phyloP scores from a whole-genome alignment of 2,113 vertebrate species.

The Lethenteron camtschaticum region DNA sequence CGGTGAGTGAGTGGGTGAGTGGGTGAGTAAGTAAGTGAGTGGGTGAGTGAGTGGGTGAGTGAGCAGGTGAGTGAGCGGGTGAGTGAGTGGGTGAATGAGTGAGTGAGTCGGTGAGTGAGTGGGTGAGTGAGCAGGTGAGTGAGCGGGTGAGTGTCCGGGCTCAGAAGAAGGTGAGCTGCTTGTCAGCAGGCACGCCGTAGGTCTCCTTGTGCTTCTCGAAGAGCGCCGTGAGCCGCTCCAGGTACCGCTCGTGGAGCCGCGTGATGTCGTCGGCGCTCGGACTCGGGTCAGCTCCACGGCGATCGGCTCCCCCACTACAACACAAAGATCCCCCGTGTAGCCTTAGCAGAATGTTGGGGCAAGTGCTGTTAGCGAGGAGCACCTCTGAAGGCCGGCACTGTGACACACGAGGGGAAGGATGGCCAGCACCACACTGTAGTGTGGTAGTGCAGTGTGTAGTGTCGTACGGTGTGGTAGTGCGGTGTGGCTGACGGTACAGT shows the following conservation, averaged over 20 bases:
- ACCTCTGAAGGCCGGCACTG: no score
- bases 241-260: slow-evolving; percentile 40
- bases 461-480: neutral
- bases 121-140: no score
- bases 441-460: neutral
- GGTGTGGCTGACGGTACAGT: neutral
- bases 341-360: no score
- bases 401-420: neutral
- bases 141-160: neutral
- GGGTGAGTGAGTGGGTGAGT: no score
- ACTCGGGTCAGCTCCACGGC: slow-evolving; percentile 28
- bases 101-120: no score
- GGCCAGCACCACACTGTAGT: neutral
- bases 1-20: neutral
- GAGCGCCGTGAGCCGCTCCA: slow-evolving; percentile 36
- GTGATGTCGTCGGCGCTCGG: slow-evolving; percentile 39
- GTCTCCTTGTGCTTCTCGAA: slow-evolving; percentile 66
- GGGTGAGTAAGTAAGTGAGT: neutral
- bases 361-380: no score
- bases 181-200: slow-evolving; percentile 39
- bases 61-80: neutral
- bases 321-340: no score
- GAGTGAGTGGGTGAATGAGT: no score
- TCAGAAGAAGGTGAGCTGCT: slow-evolving; percentile 51
- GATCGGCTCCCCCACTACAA: slow-evolving; percentile 72